Conservation (phyloP, 2,888 invertebrate species). For the Calliopum simillimum region DNA sequence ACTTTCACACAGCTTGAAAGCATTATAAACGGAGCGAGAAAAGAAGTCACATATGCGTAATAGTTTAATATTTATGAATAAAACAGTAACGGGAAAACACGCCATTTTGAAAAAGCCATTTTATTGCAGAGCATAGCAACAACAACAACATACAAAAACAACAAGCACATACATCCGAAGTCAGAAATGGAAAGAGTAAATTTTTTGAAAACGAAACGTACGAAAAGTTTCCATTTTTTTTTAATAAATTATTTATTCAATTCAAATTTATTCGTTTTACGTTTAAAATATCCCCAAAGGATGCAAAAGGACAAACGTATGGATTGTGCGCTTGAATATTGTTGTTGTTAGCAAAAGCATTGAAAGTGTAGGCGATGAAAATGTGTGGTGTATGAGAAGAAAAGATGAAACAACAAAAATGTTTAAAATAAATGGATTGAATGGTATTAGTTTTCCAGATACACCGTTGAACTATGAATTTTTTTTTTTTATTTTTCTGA, state of each 20-base stretch:
- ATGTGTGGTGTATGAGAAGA: no score
- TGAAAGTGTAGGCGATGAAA: no score
- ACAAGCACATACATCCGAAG: not conserved
- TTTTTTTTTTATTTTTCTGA: no score
- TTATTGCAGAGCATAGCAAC: not conserved
- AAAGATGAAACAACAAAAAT: no score
- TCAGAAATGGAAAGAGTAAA: not conserved
- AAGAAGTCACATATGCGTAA: conserved; percentile 1
- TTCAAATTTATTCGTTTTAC: conserved; percentile 40
- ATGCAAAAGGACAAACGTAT: conserved; percentile 19
- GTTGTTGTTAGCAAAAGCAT: no score
- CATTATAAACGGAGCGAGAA: no score
- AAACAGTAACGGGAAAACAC: conserved; percentile 6
- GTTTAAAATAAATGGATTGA: no score
- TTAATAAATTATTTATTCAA: conserved; percentile 40
- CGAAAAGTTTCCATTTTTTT: conserved; percentile 14
- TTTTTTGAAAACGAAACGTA: not conserved
- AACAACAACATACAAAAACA: not conserved
- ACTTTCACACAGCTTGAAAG: no score
- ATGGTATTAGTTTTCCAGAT: no score
- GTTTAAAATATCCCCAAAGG: conserved; percentile 27
- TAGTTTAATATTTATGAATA: conserved; percentile 24
- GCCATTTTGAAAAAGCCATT: conserved; percentile 16
- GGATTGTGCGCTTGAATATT: not conserved
- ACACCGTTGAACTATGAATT: not conserved